phyloP scores from a whole-genome alignment of 2,797 vertebrate genomes.

The Adrianichthys oophorus region DNA sequence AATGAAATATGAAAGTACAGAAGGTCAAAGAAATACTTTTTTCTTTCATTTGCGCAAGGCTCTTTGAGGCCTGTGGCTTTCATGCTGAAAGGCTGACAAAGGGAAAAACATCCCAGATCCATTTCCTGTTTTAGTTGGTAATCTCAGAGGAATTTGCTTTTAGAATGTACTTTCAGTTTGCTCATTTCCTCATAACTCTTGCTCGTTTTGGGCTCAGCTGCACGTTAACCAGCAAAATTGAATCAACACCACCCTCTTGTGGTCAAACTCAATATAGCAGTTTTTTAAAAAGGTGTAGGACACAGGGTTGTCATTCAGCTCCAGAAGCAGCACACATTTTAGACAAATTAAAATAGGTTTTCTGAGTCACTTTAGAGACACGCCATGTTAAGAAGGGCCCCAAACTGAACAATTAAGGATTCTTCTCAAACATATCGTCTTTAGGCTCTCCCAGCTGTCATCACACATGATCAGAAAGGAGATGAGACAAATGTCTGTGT shows the following conservation, averaged over 20 bases:
- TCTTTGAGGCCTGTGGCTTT: neutral
- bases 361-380: no score
- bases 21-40: neutral
- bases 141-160: constrained; percentile 57
- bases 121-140: constrained; percentile 55
- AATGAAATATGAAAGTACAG: neutral
- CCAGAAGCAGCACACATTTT: no score
- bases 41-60: neutral
- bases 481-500: no score
- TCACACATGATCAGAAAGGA: neutral
- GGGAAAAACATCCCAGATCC: constrained; percentile 19
- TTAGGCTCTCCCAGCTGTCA: neutral
- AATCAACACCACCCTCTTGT: constrained; percentile 48
- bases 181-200: constrained; percentile 41
- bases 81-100: constrained; percentile 10
- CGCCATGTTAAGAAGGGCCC: no score
- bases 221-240: neutral
- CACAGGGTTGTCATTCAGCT: no score
- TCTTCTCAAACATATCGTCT: neutral
- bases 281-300: no score
- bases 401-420: no score
- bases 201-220: neutral
- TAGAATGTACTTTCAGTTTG: constrained; percentile 30
- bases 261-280: constrained; percentile 9
- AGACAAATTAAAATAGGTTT: no score